These are phyloP conservation scores for Tapera naevia DNA, from an alignment of 2,797 vertebrate genomes.

Conservation along the genomic window DNA sequence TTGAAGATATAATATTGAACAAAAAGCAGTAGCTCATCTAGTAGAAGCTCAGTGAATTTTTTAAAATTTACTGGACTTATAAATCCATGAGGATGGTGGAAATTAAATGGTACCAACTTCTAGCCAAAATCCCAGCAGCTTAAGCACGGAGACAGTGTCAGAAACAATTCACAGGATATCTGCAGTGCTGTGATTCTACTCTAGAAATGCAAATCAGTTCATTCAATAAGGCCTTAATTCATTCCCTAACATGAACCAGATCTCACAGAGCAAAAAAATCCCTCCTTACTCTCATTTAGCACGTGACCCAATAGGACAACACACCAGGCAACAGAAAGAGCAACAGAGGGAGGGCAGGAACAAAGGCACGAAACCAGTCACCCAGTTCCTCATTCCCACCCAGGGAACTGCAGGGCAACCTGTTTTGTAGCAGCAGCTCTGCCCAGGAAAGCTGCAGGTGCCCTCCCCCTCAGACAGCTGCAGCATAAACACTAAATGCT, in stretches of 20 bases:
- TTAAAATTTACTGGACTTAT: background rate
- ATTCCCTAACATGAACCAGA: background rate
- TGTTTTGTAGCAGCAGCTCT: background rate
- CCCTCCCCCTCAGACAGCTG: background rate
- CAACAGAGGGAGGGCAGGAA: background rate
- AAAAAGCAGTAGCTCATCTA: background rate
- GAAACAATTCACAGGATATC: background rate
- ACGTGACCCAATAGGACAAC: rapidly evolving
- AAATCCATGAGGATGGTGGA: background rate
- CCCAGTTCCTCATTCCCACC: background rate
- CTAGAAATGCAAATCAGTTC: background rate
- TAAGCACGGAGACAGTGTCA: background rate
- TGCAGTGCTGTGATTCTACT: background rate
- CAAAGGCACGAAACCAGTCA: background rate
- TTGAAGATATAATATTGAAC: background rate
- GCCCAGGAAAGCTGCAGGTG: background rate
- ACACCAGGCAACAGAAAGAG: background rate
- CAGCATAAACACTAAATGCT: background rate
- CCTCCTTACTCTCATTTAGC: background rate
- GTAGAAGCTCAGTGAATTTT: background rate
- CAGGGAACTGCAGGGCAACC: background rate
- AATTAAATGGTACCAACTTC: background rate
- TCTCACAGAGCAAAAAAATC: background rate
- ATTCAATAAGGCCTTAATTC: background rate
- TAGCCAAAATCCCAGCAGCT: background rate